These are phyloP conservation scores for Antidorcas marsupialis DNA, from an alignment of 2,113 vertebrate genomes.

Conservation along the genomic window DNA sequence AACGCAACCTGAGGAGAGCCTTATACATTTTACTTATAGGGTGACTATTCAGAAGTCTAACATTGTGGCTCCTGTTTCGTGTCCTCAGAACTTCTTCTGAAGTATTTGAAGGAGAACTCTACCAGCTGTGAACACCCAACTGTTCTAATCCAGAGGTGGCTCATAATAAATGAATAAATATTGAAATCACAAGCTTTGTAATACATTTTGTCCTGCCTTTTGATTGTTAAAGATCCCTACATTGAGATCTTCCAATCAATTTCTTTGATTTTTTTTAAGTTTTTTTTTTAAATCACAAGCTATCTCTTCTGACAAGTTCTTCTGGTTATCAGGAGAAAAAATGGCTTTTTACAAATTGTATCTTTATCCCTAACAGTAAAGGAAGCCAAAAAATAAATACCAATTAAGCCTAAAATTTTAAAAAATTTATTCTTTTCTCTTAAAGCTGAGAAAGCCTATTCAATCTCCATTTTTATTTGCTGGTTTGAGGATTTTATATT, in stretches of 20 bases:
- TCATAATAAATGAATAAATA: conserved; percentile 34
- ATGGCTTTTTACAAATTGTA: neutral
- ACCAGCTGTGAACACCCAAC: conserved; percentile 61
- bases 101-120: conserved; percentile 62
- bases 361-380: conserved; percentile 18
- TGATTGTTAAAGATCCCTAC: conserved; percentile 53
- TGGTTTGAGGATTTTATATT: conserved; percentile 13
- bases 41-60: conserved; percentile 70
- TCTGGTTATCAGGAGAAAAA: conserved; percentile 20
- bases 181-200: conserved; percentile 56
- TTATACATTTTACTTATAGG: conserved; percentile 71
- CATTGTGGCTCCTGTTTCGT: conserved; percentile 67
- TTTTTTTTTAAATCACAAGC: neutral
- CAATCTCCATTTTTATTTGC: neutral
- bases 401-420: neutral
- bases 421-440: neutral
- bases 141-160: conserved; percentile 64
- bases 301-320: conserved; percentile 41
- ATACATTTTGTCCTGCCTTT: conserved; percentile 27
- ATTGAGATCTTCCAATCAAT: conserved; percentile 42
- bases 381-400: neutral
- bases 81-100: conserved; percentile 62
- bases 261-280: conserved; percentile 42
- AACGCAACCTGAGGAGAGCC: conserved; percentile 58
- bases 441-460: neutral